phyloP scores from a whole-genome alignment of 2,888 invertebrate species.

The Perdita meconis region DNA sequence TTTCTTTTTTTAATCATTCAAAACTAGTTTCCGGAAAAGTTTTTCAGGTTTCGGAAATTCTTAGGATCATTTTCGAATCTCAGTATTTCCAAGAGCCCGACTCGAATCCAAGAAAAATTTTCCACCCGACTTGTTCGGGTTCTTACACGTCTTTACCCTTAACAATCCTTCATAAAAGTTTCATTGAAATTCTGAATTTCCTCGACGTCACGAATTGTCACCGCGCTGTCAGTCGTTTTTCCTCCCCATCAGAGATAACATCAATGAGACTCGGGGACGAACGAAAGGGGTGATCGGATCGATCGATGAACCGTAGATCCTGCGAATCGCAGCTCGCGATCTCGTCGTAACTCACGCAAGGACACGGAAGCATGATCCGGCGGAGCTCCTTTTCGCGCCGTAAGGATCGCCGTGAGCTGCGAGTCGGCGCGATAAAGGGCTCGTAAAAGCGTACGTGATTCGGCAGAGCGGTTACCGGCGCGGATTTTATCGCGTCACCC shows the following conservation, averaged over 20 bases:
- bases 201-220: too few species aligned
- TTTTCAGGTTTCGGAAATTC: too few species aligned
- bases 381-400: constrained; percentile 31
- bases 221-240: neutral
- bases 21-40: too few species aligned
- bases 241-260: constrained; percentile 12
- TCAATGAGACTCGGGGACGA: neutral
- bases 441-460: constrained; percentile 54
- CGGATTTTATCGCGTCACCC: constrained; percentile 52
- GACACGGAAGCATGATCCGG: constrained; percentile 40
- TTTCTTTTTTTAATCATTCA: too few species aligned
- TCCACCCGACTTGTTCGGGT: too few species aligned
- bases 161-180: too few species aligned
- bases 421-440: constrained; percentile 39
- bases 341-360: constrained; percentile 35
- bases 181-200: too few species aligned
- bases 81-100: too few species aligned
- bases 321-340: constrained; percentile 20
- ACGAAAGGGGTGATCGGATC: constrained; percentile 4
- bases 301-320: constrained; percentile 10
- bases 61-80: too few species aligned
- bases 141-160: too few species aligned
- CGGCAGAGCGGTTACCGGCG: constrained; percentile 36
- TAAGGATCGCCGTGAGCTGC: constrained; percentile 42
- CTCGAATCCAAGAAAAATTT: too few species aligned